A percentile compares a stretch with the other conserved stretches of the same genome.
phyloP scores from a whole-genome alignment of 2,797 vertebrate species.

The Microctenopoma steveboyesi region DNA sequence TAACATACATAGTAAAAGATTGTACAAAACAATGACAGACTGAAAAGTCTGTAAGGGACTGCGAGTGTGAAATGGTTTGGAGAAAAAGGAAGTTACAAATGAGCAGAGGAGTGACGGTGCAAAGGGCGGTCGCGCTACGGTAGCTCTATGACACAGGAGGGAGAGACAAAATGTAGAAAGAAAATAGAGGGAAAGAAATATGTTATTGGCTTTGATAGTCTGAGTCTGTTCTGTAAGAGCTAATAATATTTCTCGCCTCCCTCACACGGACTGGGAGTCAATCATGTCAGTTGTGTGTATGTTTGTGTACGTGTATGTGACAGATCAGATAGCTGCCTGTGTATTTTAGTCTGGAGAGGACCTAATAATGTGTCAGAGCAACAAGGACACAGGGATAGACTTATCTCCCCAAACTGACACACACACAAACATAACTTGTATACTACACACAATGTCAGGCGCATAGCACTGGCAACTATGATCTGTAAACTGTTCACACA shows the following conservation, averaged over 20 bases:
- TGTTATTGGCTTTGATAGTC: constrained; percentile 33
- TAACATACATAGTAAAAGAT: background rate
- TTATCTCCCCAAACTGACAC: constrained; percentile 45
- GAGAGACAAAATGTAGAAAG: constrained; percentile 8
- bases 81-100: constrained; percentile 21
- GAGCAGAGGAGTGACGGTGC: constrained; percentile 5
- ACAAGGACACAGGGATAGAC: constrained; percentile 57
- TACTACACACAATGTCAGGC: constrained; percentile 4
- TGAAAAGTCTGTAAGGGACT: constrained; percentile 19
- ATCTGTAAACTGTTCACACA: constrained; percentile 15
- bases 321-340: constrained; percentile 51
- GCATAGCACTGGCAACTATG: constrained; percentile 15
- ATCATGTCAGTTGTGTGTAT: constrained; percentile 45
- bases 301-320: constrained; percentile 16
- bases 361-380: constrained; percentile 66
- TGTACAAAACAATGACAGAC: background rate
- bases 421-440: constrained; percentile 19
- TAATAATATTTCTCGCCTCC: constrained; percentile 44
- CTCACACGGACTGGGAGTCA: constrained; percentile 43
- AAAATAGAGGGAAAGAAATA: constrained; percentile 8
- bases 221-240: constrained; percentile 39
- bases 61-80: constrained; percentile 23
- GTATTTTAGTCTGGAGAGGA: constrained; percentile 51
- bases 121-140: constrained; percentile 9
- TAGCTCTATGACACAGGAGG: background rate